A percentile compares a stretch with the other conserved stretches of the same genome.
phyloP scores from a whole-genome alignment of 2,888 invertebrate species.

The Nomada hirtipes region DNA sequence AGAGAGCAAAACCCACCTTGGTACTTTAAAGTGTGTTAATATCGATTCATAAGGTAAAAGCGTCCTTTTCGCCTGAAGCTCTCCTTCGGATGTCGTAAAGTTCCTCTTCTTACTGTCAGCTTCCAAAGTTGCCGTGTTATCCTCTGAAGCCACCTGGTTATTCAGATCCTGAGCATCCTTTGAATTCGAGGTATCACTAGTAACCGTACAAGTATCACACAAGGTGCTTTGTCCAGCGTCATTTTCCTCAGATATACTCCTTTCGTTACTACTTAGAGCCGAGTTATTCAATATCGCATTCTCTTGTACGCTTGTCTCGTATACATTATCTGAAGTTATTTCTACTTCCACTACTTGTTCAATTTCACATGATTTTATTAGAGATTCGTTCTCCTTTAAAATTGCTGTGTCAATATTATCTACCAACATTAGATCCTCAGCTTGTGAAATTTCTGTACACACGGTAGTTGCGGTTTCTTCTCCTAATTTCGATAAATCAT shows the following conservation, averaged over 20 bases:
- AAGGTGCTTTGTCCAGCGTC: not conserved
- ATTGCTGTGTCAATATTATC: slow-evolving; percentile 13
- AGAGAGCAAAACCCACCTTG: slow-evolving; percentile 77
- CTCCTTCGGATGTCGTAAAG: not conserved
- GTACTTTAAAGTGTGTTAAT: slow-evolving; percentile 74
- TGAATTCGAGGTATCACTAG: not conserved
- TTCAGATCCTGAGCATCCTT: slow-evolving; percentile 1
- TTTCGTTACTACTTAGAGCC: not conserved
- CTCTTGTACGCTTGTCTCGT: not conserved
- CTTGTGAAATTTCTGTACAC: slow-evolving; percentile 6
- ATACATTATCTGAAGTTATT: slow-evolving; percentile 6
- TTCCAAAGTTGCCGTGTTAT: not conserved
- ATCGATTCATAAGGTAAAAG: slow-evolving; percentile 80
- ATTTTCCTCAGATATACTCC: slow-evolving; percentile 1
- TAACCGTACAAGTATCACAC: not conserved
- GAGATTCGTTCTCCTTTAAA: not conserved
- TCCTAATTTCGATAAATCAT: slow-evolving; percentile 17
- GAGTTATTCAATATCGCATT: not conserved
- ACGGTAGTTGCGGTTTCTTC: slow-evolving; percentile 8
- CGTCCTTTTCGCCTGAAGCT: slow-evolving; percentile 23
- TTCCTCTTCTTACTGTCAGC: slow-evolving; percentile 1
- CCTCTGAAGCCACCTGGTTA: slow-evolving; percentile 11
- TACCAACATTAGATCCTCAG: slow-evolving; percentile 20
- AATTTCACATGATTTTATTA: slow-evolving; percentile 6
- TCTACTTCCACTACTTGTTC: slow-evolving; percentile 4